phyloP scores from a whole-genome alignment of 2,113 vertebrate genomes.

The Pyrgilauda ruficollis region DNA sequence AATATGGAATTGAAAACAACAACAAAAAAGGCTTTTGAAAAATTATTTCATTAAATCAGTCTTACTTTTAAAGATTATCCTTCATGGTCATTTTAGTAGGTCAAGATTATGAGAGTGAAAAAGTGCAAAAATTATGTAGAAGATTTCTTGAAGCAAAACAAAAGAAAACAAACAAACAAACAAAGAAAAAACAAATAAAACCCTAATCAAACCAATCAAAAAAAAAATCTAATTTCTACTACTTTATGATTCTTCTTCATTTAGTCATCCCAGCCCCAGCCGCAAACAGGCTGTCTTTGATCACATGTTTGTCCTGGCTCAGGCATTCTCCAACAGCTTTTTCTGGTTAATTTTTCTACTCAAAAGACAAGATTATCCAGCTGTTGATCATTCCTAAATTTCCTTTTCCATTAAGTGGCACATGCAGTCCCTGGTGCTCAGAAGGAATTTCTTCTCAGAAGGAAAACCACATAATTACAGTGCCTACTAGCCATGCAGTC shows the following conservation, averaged over 20 bases:
- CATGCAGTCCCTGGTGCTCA: neutral
- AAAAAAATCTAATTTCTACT: neutral
- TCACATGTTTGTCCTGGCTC: neutral
- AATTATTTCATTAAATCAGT: neutral
- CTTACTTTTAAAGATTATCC: neutral
- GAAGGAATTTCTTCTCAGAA: neutral
- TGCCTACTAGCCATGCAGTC: neutral
- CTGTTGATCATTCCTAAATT: neutral
- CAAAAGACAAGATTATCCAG: neutral
- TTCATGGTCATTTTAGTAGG: neutral
- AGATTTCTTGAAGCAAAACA: neutral
- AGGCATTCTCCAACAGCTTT: neutral
- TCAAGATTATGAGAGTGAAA: neutral
- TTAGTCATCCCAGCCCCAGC: neutral
- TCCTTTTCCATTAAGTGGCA: neutral
- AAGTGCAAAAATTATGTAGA: neutral
- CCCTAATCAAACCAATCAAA: accelerated
- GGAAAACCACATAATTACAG: neutral
- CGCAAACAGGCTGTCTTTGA: neutral
- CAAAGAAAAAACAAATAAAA: neutral
- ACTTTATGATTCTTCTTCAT: neutral
- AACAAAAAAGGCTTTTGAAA: neutral
- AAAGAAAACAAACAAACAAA: neutral
- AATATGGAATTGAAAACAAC: neutral
- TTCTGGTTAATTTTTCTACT: neutral